A percentile compares a stretch with the other conserved stretches of the same genome.
These are phyloP conservation scores for Chrysemys picta DNA, from an alignment of 2,113 vertebrate genomes.

Conservation along the genomic window DNA sequence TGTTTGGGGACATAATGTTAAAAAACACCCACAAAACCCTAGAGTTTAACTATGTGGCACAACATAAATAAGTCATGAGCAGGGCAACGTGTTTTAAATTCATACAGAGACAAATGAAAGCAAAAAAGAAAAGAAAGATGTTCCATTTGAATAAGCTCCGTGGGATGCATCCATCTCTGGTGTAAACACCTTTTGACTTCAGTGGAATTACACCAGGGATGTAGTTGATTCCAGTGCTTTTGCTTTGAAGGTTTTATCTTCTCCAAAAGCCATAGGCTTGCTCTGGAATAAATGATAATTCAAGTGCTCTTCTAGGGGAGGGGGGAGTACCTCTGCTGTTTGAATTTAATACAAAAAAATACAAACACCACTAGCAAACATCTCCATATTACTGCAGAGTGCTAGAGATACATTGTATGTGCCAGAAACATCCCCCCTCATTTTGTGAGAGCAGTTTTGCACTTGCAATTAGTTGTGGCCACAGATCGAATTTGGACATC, in stretches of 20 bases:
- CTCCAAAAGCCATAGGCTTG: background rate
- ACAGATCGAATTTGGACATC: background rate
- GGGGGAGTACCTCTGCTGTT: background rate
- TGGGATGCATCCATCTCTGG: background rate
- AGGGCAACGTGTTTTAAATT: slow-evolving; percentile 39
- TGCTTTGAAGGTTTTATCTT: slow-evolving; percentile 30
- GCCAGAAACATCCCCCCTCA: background rate
- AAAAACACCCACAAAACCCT: background rate
- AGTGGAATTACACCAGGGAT: background rate
- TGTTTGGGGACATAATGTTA: background rate
- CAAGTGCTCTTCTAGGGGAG: background rate
- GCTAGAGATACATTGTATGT: background rate
- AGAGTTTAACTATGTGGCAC: background rate
- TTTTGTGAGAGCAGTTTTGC: background rate
- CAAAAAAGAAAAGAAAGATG: background rate
- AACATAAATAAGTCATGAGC: slow-evolving; percentile 52
- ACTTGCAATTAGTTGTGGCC: background rate
- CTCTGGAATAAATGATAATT: background rate
- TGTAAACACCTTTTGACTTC: background rate
- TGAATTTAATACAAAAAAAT: background rate
- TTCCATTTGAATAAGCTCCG: slow-evolving; percentile 21
- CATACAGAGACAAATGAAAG: slow-evolving; percentile 34
- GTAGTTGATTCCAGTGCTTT: slow-evolving; percentile 10
- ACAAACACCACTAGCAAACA: background rate
- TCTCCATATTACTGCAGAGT: background rate